Base-by-base conservation (phyloP, 2,888 invertebrate genomes). In the Cephus sareptanus region DNA sequence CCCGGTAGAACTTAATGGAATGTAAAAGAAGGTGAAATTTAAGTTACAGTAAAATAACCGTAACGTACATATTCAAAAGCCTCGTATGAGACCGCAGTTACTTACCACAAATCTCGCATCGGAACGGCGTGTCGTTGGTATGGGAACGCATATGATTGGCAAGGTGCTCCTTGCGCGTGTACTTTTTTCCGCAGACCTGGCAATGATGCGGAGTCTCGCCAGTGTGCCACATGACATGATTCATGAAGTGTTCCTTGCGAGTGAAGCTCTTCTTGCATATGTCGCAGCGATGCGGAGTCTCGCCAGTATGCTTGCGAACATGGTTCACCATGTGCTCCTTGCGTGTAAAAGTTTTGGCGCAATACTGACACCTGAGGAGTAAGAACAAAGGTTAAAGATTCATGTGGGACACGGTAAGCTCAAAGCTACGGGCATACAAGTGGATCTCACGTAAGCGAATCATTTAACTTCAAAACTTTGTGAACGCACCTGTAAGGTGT, bases 141-240 rank as follows among this genome's bases (percentile, higher is more conserved):
- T 97, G 97, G 81, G 96, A 96, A 86, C 97, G 94, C 95, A 97
- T 96, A 92, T 97, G 97, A 92, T 97, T 97, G 87, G 96, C 95
- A 91, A 97, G 94, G 93, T 97, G 97, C 92, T 97, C 97, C 93
- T 97, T 97, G 87, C 97, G 94, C 84, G 97, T 97, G 92, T 96
- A 97, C 92, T 96, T 97, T 93, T 97, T 97, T 86, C 96, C 96
- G 92, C 96, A 97, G 87, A 96, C 95, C 92, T 95, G 95, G 92
- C 97, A 97, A 92, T 96, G 96, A 92, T 97, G 97, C 82, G 96
- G 97, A 83, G 96, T 97, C 93, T 96, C 96, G 91, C 96, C 96
- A 80, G 95, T 95, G 86, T 96, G 96, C 95, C 95, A 95, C 95
- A 95, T 95, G 81, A 96, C 95, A 87, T 96, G 95, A 91, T 95